phyloP scores from a whole-genome alignment of 92 coral and sea anemone genomes.

The Porites cylindrica region DNA sequence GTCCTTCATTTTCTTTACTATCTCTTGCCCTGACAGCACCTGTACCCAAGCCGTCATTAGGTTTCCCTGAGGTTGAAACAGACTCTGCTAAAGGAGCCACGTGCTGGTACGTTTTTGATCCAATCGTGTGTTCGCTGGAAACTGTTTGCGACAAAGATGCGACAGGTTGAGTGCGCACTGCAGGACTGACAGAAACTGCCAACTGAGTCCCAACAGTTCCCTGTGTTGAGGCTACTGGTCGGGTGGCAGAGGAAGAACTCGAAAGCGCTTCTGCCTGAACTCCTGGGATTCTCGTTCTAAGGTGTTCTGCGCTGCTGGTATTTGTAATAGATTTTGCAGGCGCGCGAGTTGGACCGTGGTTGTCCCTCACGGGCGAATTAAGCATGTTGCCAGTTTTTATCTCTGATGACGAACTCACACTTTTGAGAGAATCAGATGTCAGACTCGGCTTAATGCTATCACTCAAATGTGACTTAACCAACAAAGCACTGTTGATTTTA shows the following conservation, averaged over 20 bases:
- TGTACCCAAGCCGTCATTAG: not conserved
- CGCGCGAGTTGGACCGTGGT: not conserved
- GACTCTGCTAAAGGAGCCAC: not conserved
- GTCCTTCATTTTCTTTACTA: conserved; percentile 52
- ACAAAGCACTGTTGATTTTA: conserved; percentile 4
- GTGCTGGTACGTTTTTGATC: conserved; percentile 19
- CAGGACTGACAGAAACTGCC: conserved; percentile 16
- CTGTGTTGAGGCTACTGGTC: conserved; percentile 46
- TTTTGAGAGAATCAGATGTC: not conserved
- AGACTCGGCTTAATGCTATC: not conserved
- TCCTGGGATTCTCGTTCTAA: not conserved
- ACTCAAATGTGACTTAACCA: not conserved
- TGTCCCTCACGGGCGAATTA: not conserved
- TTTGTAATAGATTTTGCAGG: not conserved
- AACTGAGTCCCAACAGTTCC: conserved; percentile 25
- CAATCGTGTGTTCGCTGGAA: conserved; percentile 15
- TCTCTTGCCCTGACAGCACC: conserved; percentile 15
- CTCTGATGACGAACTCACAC: not conserved
- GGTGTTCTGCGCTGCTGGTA: not conserved
- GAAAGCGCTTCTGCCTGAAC: conserved; percentile 4
- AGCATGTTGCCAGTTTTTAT: not conserved
- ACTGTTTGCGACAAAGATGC: conserved; percentile 22
- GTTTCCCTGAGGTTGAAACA: conserved; percentile 12
- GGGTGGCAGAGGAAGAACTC: not conserved
- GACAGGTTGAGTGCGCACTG: conserved; percentile 27